Conservation (phyloP, 2,888 invertebrate species). For the Uloborus plumipes region DNA sequence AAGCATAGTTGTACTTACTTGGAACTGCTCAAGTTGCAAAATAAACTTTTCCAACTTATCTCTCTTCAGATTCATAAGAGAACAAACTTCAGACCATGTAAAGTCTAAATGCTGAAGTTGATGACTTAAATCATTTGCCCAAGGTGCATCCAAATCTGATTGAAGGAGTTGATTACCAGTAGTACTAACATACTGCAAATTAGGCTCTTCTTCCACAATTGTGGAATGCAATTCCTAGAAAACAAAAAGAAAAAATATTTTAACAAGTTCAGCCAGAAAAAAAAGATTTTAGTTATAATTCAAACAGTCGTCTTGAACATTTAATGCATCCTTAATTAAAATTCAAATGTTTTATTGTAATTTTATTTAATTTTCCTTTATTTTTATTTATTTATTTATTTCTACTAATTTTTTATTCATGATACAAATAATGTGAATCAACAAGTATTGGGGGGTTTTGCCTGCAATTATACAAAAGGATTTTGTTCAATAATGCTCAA, state of each 20-base stretch:
- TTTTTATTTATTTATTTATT: too few species aligned
- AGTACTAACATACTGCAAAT: constrained; percentile 64
- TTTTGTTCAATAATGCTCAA: too few species aligned
- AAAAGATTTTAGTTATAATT: not conserved
- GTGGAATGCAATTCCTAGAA: constrained; percentile 64
- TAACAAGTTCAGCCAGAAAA: not conserved
- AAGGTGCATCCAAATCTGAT: constrained; percentile 54
- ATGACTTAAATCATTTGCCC: constrained; percentile 55
- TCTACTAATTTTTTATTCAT: too few species aligned
- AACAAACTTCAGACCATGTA: constrained; percentile 69
- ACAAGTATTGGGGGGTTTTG: too few species aligned
- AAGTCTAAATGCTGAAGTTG: constrained; percentile 59
- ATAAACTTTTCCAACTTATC: constrained; percentile 76
- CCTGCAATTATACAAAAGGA: too few species aligned
- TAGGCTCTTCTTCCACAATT: constrained; percentile 65
- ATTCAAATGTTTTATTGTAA: too few species aligned
- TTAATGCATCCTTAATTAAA: too few species aligned
- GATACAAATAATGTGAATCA: too few species aligned
- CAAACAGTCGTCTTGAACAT: not conserved
- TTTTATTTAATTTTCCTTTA: too few species aligned
- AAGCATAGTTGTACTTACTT: constrained; percentile 67
- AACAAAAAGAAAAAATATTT: constrained; percentile 12
- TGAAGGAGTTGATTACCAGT: constrained; percentile 63
- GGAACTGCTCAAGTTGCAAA: constrained; percentile 70
- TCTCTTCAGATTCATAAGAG: constrained; percentile 77